Evolutionary conservation across 2,888 invertebrate species (phyloP).

Genomic region (Pelosia muscerda): DNA sequence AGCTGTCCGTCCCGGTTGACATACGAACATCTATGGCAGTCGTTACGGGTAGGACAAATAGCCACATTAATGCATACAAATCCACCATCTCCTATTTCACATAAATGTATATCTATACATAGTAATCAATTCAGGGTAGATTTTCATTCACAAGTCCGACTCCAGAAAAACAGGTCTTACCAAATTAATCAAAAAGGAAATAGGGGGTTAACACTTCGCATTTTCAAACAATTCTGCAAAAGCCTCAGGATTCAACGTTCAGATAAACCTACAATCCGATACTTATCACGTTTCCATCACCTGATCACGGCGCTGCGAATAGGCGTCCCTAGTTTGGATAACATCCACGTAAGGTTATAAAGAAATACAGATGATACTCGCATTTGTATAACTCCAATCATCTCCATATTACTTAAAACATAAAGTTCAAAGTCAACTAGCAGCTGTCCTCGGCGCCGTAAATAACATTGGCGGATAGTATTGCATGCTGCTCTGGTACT

Average conservation of each 20-base stretch:
- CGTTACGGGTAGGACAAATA: no score
- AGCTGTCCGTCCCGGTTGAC: no score
- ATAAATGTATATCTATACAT: not conserved
- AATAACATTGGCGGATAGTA: slow-evolving; percentile 39
- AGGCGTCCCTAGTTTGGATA: slow-evolving; percentile 56
- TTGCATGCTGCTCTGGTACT: slow-evolving; percentile 48
- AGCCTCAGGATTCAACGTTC: slow-evolving; percentile 8
- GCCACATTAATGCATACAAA: no score
- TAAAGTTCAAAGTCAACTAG: slow-evolving; percentile 47
- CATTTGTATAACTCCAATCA: slow-evolving; percentile 8
- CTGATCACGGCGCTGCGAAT: slow-evolving; percentile 47
- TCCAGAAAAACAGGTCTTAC: not conserved
- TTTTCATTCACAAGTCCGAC: not conserved
- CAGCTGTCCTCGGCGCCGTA: slow-evolving; percentile 32
- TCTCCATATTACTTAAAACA: slow-evolving; percentile 11
- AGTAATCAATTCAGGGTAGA: not conserved
- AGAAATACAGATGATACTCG: slow-evolving; percentile 15
- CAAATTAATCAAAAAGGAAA: not conserved
- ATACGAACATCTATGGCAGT: no score
- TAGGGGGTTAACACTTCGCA: not conserved
- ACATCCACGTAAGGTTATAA: slow-evolving; percentile 56
- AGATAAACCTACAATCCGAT: slow-evolving; percentile 43
- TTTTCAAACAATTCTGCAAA: slow-evolving; percentile 14
- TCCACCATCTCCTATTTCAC: no score
- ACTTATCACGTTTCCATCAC: slow-evolving; percentile 54